Evolutionary conservation across 2,797 vertebrate species (phyloP).

Genomic region (Echiichthys vipera): DNA sequence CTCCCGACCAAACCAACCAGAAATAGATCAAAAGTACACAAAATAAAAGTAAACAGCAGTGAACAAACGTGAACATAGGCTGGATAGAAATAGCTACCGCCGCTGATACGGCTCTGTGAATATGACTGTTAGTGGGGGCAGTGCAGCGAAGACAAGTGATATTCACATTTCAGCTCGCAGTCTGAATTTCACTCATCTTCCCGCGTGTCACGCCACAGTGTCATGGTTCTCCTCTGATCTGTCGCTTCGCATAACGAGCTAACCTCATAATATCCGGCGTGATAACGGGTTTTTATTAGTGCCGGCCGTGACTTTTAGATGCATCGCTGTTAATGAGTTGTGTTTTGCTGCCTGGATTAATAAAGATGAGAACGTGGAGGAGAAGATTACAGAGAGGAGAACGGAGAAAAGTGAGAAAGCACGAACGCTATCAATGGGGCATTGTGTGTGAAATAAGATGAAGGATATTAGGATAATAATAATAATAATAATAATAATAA

Average conservation of each 20-base stretch:
- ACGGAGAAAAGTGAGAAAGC: neutral
- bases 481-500: too few relatives aligned
- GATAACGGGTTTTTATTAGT: neutral
- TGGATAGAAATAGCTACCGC: slow-evolving; percentile 33
- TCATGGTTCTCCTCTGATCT: slow-evolving; percentile 71
- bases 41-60: slow-evolving; percentile 30
- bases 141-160: slow-evolving; percentile 2
- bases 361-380: neutral
- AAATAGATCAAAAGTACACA: slow-evolving; percentile 33
- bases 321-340: slow-evolving; percentile 15
- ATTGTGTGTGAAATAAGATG: too few relatives aligned
- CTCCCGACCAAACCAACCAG: slow-evolving; percentile 71
- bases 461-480: too few relatives aligned
- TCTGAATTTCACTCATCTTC: slow-evolving; percentile 20
- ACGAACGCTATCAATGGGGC: neutral
- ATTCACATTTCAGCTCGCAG: slow-evolving; percentile 30
- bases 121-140: neutral
- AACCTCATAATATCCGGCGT: neutral
- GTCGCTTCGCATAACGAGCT: slow-evolving; percentile 11
- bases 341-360: neutral
- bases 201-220: slow-evolving; percentile 34
- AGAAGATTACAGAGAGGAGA: neutral
- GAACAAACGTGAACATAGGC: slow-evolving; percentile 17
- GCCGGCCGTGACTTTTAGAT: neutral
- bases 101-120: slow-evolving; percentile 7